Evolutionary conservation across 1,140 invertebrate genomes (phyloP).

Genomic region (Pseudomyrmex dendroicus): DNA sequence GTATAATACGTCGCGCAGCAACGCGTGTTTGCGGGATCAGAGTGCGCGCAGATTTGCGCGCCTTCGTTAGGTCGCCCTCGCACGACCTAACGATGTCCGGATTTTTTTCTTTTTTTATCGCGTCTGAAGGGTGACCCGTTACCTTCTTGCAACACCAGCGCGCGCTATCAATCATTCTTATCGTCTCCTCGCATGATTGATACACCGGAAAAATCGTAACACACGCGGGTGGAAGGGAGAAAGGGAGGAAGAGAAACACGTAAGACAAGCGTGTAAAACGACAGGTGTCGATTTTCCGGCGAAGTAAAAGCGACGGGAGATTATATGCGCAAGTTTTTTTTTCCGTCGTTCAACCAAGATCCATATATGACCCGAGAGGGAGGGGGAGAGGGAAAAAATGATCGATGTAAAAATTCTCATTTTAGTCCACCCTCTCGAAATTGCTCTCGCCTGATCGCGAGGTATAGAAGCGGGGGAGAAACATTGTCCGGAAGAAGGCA

Average conservation of each 20-base stretch:
- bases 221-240: neutral
- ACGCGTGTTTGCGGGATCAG: no score
- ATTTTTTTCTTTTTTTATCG: constrained; percentile 37
- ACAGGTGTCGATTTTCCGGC: constrained; percentile 25
- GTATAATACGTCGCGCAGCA: no score
- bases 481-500: constrained; percentile 15
- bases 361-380: no score
- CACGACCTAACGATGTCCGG: no score
- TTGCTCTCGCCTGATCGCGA: neutral
- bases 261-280: constrained; percentile 6
- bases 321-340: neutral
- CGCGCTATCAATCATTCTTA: constrained; percentile 53
- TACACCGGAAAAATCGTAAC: constrained; percentile 35
- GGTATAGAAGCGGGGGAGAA: neutral
- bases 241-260: neutral
- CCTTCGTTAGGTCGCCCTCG: no score
- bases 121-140: constrained; percentile 15
- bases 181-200: constrained; percentile 44
- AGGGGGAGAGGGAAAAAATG: no score
- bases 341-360: neutral
- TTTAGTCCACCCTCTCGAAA: neutral
- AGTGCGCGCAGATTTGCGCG: no score
- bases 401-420: neutral
- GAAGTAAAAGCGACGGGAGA: constrained; percentile 7
- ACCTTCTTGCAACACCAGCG: constrained; percentile 12